Evolutionary conservation across 2,888 invertebrate genomes (phyloP).

Genomic region (Diachrysia chrysitis): DNA sequence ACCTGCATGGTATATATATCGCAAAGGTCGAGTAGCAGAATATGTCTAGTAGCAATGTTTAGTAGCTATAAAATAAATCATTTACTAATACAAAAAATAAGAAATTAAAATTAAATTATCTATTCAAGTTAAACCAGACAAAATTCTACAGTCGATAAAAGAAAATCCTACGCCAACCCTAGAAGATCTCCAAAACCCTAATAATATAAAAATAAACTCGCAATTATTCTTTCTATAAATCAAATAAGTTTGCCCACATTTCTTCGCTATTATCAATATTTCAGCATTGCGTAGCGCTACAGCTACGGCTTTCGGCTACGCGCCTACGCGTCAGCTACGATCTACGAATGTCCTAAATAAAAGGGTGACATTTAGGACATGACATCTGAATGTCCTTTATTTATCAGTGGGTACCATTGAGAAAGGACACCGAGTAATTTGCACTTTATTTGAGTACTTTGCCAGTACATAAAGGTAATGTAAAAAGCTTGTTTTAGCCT

Average conservation of each 20-base stretch:
- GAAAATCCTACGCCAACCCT: background rate
- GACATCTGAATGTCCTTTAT: conserved; percentile 56
- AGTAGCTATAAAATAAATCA: too few species aligned
- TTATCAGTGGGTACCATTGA: conserved; percentile 50
- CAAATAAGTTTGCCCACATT: conserved; percentile 44
- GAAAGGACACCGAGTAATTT: conserved; percentile 47
- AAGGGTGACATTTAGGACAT: conserved; percentile 57
- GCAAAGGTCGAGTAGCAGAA: too few species aligned
- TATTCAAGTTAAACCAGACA: too few species aligned
- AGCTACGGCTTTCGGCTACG: conserved; percentile 46
- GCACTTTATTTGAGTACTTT: conserved; percentile 28
- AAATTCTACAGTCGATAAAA: too few species aligned
- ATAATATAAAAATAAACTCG: conserved; percentile 8
- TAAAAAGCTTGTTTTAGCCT: conserved; percentile 39
- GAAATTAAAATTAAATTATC: too few species aligned
- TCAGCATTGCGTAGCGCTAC: conserved; percentile 38
- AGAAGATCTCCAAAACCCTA: background rate
- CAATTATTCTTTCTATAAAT: conserved; percentile 26
- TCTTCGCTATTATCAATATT: conserved; percentile 39
- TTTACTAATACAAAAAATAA: too few species aligned
- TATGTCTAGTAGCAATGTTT: too few species aligned
- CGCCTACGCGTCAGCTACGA: conserved; percentile 60
- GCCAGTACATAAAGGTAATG: conserved; percentile 27
- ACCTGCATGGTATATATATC: too few species aligned
- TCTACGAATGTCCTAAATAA: conserved; percentile 44